phyloP scores from a whole-genome alignment of 2,888 invertebrate species.

The Diabrotica balteata region DNA sequence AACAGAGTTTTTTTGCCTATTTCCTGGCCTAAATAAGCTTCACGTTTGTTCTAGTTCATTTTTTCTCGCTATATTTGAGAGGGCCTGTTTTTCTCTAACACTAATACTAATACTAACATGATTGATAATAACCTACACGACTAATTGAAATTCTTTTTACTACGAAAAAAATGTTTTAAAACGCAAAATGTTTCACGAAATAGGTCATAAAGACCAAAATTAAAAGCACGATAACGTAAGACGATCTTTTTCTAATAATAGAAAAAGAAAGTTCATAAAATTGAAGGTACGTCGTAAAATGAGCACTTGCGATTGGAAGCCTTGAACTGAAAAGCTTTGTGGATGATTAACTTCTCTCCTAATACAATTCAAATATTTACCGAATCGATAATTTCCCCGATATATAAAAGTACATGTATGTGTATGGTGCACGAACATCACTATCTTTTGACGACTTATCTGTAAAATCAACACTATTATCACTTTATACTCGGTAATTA shows the following conservation, averaged over 20 bases:
- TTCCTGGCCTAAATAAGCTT: too few relatives aligned
- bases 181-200: too few relatives aligned
- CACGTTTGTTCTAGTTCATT: too few relatives aligned
- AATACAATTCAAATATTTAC: conserved; percentile 41
- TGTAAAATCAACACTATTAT: background rate
- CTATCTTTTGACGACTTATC: conserved; percentile 7
- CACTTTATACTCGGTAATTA: background rate
- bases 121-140: too few relatives aligned
- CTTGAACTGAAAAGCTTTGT: conserved; percentile 31
- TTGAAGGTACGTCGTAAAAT: conserved; percentile 20
- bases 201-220: too few relatives aligned
- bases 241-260: background rate
- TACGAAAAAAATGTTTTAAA: too few relatives aligned
- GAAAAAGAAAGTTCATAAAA: conserved; percentile 7
- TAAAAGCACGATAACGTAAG: background rate
- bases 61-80: too few relatives aligned
- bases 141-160: too few relatives aligned
- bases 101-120: too few relatives aligned
- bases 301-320: conserved; percentile 18
- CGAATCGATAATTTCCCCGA: conserved; percentile 36
- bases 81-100: too few relatives aligned
- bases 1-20: too few relatives aligned
- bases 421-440: conserved; percentile 20
- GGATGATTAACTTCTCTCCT: conserved; percentile 36
- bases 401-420: conserved; percentile 24